Evolutionary conservation across 1,140 invertebrate species (phyloP).

Genomic region (Mamestra configurata): DNA sequence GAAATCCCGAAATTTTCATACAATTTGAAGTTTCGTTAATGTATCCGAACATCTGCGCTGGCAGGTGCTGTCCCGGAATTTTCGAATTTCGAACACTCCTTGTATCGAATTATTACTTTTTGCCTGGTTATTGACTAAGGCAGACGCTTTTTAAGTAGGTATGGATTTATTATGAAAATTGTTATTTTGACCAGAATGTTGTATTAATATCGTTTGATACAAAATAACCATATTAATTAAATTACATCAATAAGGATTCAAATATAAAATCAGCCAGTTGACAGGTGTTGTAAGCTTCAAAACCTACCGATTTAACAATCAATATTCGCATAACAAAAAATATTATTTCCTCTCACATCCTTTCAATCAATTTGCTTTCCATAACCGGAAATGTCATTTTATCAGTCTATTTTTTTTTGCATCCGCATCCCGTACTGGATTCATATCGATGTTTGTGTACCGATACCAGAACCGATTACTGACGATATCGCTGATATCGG

Average conservation of each 20-base stretch:
- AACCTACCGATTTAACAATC: background rate
- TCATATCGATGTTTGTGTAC: slow-evolving; percentile 44
- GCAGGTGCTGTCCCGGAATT: slow-evolving; percentile 78
- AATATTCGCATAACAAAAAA: slow-evolving; percentile 4
- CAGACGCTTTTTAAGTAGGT: background rate
- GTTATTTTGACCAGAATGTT: background rate
- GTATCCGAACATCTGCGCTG: slow-evolving; percentile 71
- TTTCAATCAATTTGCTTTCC: slow-evolving; percentile 26
- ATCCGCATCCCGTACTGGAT: slow-evolving; percentile 38
- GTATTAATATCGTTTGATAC: background rate
- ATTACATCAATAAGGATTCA: background rate
- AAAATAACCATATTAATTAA: background rate
- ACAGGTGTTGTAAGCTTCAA: background rate
- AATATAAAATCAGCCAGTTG: background rate
- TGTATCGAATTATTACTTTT: background rate
- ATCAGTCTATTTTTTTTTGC: slow-evolving; percentile 49
- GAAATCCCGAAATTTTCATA: slow-evolving; percentile 71
- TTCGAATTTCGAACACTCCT: slow-evolving; percentile 65
- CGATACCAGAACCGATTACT: slow-evolving; percentile 52
- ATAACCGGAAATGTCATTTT: slow-evolving; percentile 51
- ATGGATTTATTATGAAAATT: background rate
- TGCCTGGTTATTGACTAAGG: background rate
- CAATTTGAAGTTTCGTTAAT: slow-evolving; percentile 63
- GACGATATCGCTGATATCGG: slow-evolving; percentile 50
- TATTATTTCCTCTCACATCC: slow-evolving; percentile 20